A percentile compares a stretch with the other conserved stretches of the same genome.
phyloP scores from a whole-genome alignment of 2,113 vertebrate species.

The Ancistrus triradiatus region DNA sequence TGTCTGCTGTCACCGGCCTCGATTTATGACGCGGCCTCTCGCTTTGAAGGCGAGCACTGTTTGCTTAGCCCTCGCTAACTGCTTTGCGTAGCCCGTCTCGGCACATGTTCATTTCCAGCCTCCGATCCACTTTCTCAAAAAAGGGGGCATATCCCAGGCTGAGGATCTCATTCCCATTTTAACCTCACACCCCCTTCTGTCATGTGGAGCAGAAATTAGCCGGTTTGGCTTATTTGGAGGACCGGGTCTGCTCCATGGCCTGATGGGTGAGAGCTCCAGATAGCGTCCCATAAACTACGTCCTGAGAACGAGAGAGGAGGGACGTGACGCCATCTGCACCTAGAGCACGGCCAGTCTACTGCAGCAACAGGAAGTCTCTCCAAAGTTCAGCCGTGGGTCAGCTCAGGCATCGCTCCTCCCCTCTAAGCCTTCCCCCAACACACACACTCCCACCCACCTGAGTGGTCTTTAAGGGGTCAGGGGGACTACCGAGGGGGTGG shows the following conservation, averaged over 20 bases:
- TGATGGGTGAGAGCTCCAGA: slow-evolving; percentile 12
- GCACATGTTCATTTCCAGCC: slow-evolving; percentile 26
- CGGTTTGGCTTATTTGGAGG: slow-evolving; percentile 13
- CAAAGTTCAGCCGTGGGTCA: slow-evolving; percentile 58
- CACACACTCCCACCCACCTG: slow-evolving; percentile 46
- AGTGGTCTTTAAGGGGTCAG: slow-evolving; percentile 43
- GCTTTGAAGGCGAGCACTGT: slow-evolving; percentile 52
- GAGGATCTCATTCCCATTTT: too few species aligned
- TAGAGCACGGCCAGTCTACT: slow-evolving; percentile 36
- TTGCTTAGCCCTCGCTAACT: slow-evolving; percentile 51
- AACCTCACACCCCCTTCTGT: too few species aligned
- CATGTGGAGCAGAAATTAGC: too few species aligned
- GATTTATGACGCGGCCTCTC: slow-evolving; percentile 51
- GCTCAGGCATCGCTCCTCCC: slow-evolving; percentile 38
- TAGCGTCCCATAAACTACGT: neutral
- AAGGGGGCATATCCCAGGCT: neutral
- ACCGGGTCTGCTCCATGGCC: neutral
- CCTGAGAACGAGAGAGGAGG: slow-evolving; percentile 22
- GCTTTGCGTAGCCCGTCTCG: slow-evolving; percentile 34
- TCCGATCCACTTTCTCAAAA: neutral
- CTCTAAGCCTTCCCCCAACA: slow-evolving; percentile 20
- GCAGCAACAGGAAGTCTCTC: slow-evolving; percentile 51
- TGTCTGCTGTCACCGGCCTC: slow-evolving; percentile 49
- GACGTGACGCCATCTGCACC: slow-evolving; percentile 31
- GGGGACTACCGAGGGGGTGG: slow-evolving; percentile 32